These are phyloP conservation scores for Caenorhabditis panamensis DNA, from an alignment of 2,888 invertebrate species.

Conservation along the genomic window DNA sequence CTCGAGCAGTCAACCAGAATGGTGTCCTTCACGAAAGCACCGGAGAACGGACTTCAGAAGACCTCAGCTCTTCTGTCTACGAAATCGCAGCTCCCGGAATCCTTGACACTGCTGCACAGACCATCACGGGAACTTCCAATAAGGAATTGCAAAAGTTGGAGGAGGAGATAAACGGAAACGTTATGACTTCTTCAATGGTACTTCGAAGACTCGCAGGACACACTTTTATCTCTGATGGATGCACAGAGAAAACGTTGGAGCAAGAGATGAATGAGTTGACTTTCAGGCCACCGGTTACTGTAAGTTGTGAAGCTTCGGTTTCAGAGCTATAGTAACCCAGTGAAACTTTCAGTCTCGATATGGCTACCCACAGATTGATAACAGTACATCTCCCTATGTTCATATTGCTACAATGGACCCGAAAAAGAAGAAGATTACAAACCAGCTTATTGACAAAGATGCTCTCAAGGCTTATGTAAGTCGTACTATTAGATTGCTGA, in stretches of 20 bases:
- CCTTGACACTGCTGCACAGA: conserved; percentile 68
- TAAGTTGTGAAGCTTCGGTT: not conserved
- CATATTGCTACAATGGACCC: conserved; percentile 67
- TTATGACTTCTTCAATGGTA: conserved; percentile 70
- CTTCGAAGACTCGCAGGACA: conserved; percentile 57
- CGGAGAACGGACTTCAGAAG: conserved; percentile 48
- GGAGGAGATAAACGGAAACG: conserved; percentile 68
- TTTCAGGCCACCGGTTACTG: conserved; percentile 67
- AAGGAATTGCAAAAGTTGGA: conserved; percentile 70
- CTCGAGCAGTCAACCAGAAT: conserved; percentile 52
- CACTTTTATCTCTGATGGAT: conserved; percentile 50
- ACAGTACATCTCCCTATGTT: conserved; percentile 48
- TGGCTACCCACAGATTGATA: conserved; percentile 72
- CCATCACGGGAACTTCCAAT: conserved; percentile 68
- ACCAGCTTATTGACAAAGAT: conserved; percentile 61
- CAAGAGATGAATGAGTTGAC: conserved; percentile 72
- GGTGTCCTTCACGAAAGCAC: conserved; percentile 38
- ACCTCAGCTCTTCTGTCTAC: conserved; percentile 65
- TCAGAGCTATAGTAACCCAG: not conserved
- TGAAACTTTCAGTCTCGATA: conserved; percentile 41
- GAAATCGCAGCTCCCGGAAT: conserved; percentile 71
- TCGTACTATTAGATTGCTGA: no score
- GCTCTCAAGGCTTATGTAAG: conserved; percentile 59
- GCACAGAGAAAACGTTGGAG: conserved; percentile 66
- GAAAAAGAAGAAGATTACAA: conserved; percentile 58